Evolutionary conservation across 2,888 invertebrate genomes (phyloP), one percentile per base, ranked within the genome.

Genomic region (Sphaeridia pumilis): DNA sequence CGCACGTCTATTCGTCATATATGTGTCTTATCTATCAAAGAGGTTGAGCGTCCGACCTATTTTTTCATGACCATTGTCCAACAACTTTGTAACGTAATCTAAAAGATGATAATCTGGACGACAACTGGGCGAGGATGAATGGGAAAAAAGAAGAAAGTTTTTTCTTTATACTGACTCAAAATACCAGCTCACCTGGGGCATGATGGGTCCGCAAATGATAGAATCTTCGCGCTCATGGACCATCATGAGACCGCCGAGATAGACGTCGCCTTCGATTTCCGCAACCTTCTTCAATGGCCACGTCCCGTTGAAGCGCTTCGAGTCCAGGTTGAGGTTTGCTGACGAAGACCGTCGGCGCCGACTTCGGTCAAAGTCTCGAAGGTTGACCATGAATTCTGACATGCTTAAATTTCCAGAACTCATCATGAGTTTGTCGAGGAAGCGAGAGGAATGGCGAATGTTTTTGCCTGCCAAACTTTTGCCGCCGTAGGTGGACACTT

Each of bases 221-320:
- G 79, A 80, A 65, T 92, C 90, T 63, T 87, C 86, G 24, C 93
- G 75, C 67, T 90, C 90, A 69, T 93, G 93, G 0, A 93, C 84
- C 87, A 93, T 93, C 87, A 93, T 92, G 44, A 93, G 73, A 1
- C 90, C 93, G 4, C 93, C 93, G 1, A 93, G 75, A 7, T 89
- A 79, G 42, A 93, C 75, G 67, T 92, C 85, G 0, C 93, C 93
- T 68, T 88, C 87, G 44, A 92, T 81, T 4, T 84, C 81, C 0
- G 89, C 87, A 65, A 88, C 86, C 67, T 83, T 79, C 67, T 88
- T 89, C 88, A 88, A 87, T 14, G 36, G 54, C 57, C 50, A 57
- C 3, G 50, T 55, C 20, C 50, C 55, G 21, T 50, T 55, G 55
- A 55, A 50, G 24, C 49, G 31, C 21, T 27, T 34, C 1, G 47